Evolutionary conservation across 92 coral and sea anemone species (phyloP), one percentile per base, ranked within the genome.

Genomic region (Parazoanthus atlanticus): DNA sequence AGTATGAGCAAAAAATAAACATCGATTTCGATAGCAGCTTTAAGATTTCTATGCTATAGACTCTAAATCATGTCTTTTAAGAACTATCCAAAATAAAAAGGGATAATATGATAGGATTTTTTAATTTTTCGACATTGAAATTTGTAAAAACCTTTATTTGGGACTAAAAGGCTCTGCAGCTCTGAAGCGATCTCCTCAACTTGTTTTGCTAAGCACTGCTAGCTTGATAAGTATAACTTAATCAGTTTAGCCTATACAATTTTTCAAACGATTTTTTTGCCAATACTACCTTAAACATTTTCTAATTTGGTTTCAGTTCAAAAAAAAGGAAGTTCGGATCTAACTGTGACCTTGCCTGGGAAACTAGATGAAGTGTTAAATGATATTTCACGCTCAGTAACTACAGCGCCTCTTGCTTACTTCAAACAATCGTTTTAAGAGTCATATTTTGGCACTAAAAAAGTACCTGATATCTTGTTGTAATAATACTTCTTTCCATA

Each of bases 1-100:
- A 46, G 54, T 79, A 84, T 26, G 38, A 25, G 26, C 74, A 67
- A 40, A 82, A 34, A n/a, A 66, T 26, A 66, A 82, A 82, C 33
- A 36, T 10, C 30, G 23, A 34, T 19, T n/a, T 64, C 25, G 26
- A 36, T 38, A 1, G 8, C 23, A 13, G 21, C 13, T 32, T 75
- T 3, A 3, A 32, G 38, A 38, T 17, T 33, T n/a, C 52, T 1
- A 8, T 21, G 4, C 5, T 32, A n/a, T 13, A 15, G 3, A 21
- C 28, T 75, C 7, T 19, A 8, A 38, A 19, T 29, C 23, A 33
- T 33, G 36, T 5, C 43, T 73, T 17, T 61, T 23, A 25, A 23
- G 69, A 61, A 5, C 69, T 8, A 12, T 9, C 4, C 23, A 47
- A 5, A 47, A 47, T 6, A 13, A 49, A 46, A 3, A 78, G 7